Conservation (phyloP, 30 jellyfish, hydroid and myxozoan genomes). For the Turritopsis dohrnii region DNA sequence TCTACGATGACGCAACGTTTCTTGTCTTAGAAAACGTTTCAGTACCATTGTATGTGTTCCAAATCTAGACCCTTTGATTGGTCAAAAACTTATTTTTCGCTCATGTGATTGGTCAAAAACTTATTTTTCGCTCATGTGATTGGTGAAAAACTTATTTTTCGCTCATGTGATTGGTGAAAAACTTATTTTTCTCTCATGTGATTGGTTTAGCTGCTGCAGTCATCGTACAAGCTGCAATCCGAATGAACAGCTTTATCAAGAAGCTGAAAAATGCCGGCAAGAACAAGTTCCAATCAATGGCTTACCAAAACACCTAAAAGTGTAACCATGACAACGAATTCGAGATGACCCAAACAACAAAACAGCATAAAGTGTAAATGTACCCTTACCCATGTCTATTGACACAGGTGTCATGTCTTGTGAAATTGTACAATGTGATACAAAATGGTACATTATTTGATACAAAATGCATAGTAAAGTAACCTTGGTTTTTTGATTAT, state of each 20-base stretch:
- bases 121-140: not conserved
- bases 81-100: not conserved
- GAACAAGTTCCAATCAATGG: not conserved
- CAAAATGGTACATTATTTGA: too few species aligned
- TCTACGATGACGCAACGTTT: not conserved
- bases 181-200: too few species aligned
- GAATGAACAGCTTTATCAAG: not conserved
- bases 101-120: not conserved
- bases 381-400: too few species aligned
- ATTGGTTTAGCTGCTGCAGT: conserved; percentile 8
- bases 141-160: not conserved
- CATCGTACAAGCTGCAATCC: conserved; percentile 15
- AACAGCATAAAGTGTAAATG: too few species aligned
- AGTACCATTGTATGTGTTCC: not conserved
- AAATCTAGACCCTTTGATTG: not conserved
- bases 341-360: too few species aligned
- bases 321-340: not conserved
- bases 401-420: too few species aligned
- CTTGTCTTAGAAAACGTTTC: too few species aligned
- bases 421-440: too few species aligned
- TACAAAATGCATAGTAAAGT: too few species aligned
- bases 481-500: too few species aligned
- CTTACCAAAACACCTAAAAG: not conserved
- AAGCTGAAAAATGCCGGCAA: not conserved
- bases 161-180: not conserved